Evolutionary conservation across 2,113 vertebrate genomes (phyloP).

Genomic region (Nerophis ophidion): DNA sequence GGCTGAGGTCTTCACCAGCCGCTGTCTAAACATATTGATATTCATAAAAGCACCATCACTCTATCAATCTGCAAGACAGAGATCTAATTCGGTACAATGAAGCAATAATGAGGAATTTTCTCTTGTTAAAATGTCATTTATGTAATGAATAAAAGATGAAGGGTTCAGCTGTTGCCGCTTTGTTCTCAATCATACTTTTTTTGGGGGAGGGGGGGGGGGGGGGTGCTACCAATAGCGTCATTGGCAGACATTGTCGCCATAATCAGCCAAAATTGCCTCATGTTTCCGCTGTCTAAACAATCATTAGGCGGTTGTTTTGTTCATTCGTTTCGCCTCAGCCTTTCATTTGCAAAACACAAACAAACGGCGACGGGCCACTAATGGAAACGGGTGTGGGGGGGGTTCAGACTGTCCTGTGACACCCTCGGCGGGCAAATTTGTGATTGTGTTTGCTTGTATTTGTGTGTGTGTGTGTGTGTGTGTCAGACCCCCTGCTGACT

Average conservation of each 20-base stretch:
- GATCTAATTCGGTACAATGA: conserved; percentile 72
- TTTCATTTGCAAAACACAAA: conserved; percentile 63
- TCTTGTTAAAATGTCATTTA: conserved; percentile 73
- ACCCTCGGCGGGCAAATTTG: conserved; percentile 59
- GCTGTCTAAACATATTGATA: conserved; percentile 68
- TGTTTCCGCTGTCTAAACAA: conserved; percentile 71
- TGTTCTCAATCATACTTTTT: conserved; percentile 62
- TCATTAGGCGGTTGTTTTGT: conserved; percentile 73
- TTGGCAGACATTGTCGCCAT: conserved; percentile 68
- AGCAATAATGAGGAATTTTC: conserved; percentile 72
- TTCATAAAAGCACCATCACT: conserved; percentile 68
- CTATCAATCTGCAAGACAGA: conserved; percentile 64
- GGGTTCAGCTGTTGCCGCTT: conserved; percentile 65
- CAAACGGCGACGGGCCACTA: conserved; percentile 60
- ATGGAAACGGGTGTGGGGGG: conserved; percentile 64
- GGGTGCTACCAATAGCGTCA: conserved; percentile 69
- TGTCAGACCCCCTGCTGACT: conserved; percentile 56
- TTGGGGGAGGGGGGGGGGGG: no score
- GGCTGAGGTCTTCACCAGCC: conserved; percentile 51
- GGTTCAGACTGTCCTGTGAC: conserved; percentile 62
- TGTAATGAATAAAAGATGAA: conserved; percentile 73
- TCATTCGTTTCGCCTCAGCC: conserved; percentile 64
- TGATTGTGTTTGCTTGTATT: conserved; percentile 41
- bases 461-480: conserved; percentile 17
- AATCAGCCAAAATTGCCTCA: conserved; percentile 71